These are phyloP conservation scores for Daboia siamensis DNA, from an alignment of 2,113 vertebrate species.

Conservation along the genomic window DNA sequence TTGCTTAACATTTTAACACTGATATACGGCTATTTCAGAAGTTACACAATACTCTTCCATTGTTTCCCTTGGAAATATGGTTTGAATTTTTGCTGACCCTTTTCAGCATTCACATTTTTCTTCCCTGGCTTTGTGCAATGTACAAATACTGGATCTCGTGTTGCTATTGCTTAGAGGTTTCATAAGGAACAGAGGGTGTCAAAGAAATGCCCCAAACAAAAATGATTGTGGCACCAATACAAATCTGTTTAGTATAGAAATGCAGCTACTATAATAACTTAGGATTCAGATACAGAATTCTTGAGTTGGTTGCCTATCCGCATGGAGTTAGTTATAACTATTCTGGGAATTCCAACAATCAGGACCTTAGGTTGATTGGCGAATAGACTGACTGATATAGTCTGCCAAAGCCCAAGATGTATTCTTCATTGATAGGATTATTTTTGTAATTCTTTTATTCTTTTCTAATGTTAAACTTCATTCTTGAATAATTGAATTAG, in stretches of 20 bases:
- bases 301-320: background rate
- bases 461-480: background rate
- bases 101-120: background rate
- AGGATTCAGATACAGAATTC: background rate
- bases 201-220: background rate
- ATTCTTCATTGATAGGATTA: background rate
- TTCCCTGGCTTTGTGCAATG: background rate
- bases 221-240: background rate
- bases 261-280: background rate
- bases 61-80: background rate
- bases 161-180: background rate
- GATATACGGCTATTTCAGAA: background rate
- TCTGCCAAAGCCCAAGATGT: background rate
- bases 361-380: background rate
- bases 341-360: background rate
- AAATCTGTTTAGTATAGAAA: background rate
- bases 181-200: background rate
- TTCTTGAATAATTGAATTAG: background rate
- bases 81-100: background rate
- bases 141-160: background rate
- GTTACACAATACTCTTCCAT: background rate
- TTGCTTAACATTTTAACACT: background rate
- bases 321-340: background rate
- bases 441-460: background rate
- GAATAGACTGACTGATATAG: background rate